Evolutionary conservation across 2,888 invertebrate species (phyloP).

Genomic region (Chalcis sispes): DNA sequence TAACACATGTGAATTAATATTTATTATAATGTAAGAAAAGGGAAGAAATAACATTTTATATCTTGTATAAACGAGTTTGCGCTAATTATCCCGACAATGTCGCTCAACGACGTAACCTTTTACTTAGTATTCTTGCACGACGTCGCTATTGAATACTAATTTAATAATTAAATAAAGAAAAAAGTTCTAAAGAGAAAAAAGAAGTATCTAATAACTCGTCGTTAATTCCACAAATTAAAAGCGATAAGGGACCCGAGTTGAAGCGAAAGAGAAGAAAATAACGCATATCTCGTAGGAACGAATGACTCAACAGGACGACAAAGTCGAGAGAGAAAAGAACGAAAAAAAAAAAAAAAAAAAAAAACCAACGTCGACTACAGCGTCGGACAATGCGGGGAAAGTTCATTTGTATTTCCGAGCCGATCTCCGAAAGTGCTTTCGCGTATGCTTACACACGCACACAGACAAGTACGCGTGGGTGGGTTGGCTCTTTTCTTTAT

Average conservation of each 20-base stretch:
- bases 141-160: too few relatives aligned
- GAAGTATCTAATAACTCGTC: too few relatives aligned
- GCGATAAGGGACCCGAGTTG: not conserved
- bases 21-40: too few relatives aligned
- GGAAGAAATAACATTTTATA: too few relatives aligned
- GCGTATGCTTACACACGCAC: not conserved
- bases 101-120: too few relatives aligned
- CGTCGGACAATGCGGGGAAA: slow-evolving; percentile 13
- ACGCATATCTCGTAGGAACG: not conserved
- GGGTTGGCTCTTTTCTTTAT: not conserved
- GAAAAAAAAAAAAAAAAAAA: not conserved
- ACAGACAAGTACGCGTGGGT: not conserved
- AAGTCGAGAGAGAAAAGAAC: not conserved
- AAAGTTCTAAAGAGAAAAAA: too few relatives aligned
- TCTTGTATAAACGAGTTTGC: too few relatives aligned
- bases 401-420: slow-evolving; percentile 32
- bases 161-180: too few relatives aligned
- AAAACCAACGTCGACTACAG: not conserved
- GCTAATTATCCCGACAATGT: too few relatives aligned
- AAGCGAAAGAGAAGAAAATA: not conserved
- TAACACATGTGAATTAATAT: not conserved
- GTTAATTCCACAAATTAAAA: too few relatives aligned
- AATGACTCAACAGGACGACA: slow-evolving; percentile 10
- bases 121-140: too few relatives aligned
- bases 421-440: slow-evolving; percentile 1